phyloP scores from a whole-genome alignment of 2,113 vertebrate genomes.

The Castor canadensis region DNA sequence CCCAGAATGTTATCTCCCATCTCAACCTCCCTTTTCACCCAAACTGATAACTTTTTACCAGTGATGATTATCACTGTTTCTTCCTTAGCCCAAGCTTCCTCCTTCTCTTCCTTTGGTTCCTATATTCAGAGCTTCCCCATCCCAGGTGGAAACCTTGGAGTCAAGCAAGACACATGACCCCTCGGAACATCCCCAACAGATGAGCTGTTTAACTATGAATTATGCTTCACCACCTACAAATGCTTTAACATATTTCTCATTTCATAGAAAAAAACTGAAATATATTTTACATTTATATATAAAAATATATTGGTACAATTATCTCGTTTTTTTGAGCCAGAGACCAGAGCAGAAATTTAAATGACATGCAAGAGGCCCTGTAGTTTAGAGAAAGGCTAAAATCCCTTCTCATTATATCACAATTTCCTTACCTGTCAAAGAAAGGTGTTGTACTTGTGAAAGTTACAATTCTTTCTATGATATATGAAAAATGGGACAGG shows the following conservation, averaged over 20 bases:
- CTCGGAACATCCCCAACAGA: neutral
- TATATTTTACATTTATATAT: no score
- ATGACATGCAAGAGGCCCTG: neutral
- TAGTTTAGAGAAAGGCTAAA: neutral
- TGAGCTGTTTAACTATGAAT: neutral
- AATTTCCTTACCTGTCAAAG: neutral
- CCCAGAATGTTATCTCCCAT: neutral
- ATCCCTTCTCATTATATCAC: neutral
- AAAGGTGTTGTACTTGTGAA: neutral
- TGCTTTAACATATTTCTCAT: neutral
- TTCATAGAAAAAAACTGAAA: neutral
- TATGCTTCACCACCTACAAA: neutral
- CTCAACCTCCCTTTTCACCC: neutral
- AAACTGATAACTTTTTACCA: neutral
- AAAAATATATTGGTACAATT: neutral
- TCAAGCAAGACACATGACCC: neutral
- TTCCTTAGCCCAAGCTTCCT: neutral
- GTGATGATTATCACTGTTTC: neutral
- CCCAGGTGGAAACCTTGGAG: no score
- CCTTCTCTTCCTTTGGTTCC: neutral
- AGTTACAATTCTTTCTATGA: constrained; percentile 12
- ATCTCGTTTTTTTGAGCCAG: neutral
- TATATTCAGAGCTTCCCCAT: neutral
- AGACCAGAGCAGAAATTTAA: neutral
- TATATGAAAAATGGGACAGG: neutral